phyloP scores from a whole-genome alignment of 2,797 vertebrate genomes.

The Macropus fuliginosus region DNA sequence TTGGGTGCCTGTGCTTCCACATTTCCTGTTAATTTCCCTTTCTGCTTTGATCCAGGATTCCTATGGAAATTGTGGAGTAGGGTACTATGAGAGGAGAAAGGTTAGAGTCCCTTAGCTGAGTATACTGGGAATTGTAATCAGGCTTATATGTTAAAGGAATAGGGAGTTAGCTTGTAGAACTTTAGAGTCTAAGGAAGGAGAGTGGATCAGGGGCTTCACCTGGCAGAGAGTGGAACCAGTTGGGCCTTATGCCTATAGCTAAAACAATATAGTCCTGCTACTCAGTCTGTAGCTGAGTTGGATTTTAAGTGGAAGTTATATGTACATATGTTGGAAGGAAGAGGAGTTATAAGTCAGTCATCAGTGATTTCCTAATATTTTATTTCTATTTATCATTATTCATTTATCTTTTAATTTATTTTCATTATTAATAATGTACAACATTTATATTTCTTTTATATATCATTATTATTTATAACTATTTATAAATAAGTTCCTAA shows the following conservation, averaged over 20 bases:
- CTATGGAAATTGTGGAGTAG: not conserved
- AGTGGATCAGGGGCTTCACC: not conserved
- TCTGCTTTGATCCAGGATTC: constrained; percentile 46
- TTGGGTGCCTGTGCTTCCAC: not conserved
- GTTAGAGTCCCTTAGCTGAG: constrained; percentile 44
- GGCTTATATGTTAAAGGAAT: constrained; percentile 3
- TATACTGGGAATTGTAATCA: constrained; percentile 54
- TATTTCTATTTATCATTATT: too few species aligned
- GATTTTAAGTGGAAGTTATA: not conserved
- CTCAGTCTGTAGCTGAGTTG: not conserved
- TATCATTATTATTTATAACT: too few species aligned
- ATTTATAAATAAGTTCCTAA: not conserved
- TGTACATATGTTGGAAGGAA: not conserved
- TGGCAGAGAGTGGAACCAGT: not conserved
- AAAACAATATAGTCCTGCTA: not conserved
- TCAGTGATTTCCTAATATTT: not conserved
- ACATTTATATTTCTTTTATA: too few species aligned
- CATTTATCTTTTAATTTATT: too few species aligned
- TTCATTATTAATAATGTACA: too few species aligned
- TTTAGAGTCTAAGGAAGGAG: not conserved
- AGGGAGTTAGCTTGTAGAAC: not conserved
- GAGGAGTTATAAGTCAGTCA: not conserved
- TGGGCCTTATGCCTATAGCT: not conserved
- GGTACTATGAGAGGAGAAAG: constrained; percentile 27
- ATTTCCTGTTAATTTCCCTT: constrained; percentile 21